Evolutionary conservation across 2,797 vertebrate species (phyloP), one percentile per base, ranked within the genome.

Genomic region (Myotis myotis): DNA sequence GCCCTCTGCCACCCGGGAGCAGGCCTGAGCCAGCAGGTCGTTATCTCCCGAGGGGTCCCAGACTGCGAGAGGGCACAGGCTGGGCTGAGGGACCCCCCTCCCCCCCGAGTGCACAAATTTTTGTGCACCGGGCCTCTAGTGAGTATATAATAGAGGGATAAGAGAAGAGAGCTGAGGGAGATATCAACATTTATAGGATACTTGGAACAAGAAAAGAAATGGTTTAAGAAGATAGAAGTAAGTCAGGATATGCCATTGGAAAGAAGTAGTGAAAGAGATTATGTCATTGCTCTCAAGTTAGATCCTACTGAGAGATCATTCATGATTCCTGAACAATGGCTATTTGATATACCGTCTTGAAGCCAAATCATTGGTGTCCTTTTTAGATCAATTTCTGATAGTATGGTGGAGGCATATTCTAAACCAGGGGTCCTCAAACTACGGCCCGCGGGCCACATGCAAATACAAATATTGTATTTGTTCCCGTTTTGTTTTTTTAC

Each of bases 321-420:
- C 33, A 82, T 22, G 62, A 64, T 87, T 91, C 53, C 80, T 93
- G n/a, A 87, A 94, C 76, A 90, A 75, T 87, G 30, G 70, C 13
- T 47, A 2, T 33, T 71, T 55, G 57, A 36, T 66, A 70, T 89
- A 78, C 10, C 33, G 44, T 86, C 49, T 30, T 68, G 44, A 95
- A 83, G 80, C 7, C 64, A 78, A 84, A 71, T 76, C 44, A 33
- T 25, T 62, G 10, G 30, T 80, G 13, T 89, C 74, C 55, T 91
- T 86, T 76, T 74, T 6, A 83, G 51, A 57, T 64, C 9, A 51
- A 44, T 71, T 94, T 94, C 75, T 89, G 75, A 47, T 80, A 87
- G 38, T 10, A 30, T 95, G 55, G 5, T 91, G 13, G 70, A 89
- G 41, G 30, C 28, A 49, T 17, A 41, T 90, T 79, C 30, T 20